Evolutionary conservation across 1,140 invertebrate species (phyloP).

Genomic region (Trinorchestia longiramus): DNA sequence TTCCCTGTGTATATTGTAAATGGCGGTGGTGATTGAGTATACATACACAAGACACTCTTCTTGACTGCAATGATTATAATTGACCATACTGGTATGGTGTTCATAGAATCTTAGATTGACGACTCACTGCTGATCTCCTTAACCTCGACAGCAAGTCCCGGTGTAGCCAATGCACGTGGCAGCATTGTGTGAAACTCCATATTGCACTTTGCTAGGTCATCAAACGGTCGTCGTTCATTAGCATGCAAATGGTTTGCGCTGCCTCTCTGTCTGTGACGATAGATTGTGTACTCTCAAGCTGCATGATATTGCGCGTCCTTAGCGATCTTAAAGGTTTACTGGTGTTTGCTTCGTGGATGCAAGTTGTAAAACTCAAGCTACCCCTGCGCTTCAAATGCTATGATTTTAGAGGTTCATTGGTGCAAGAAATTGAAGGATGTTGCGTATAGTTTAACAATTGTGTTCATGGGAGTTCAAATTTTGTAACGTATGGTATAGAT

Average conservation of each 20-base stretch:
- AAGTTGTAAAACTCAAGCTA: background rate
- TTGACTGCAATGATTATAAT: no score
- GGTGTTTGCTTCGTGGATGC: background rate
- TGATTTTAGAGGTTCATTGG: no score
- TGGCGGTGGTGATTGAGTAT: no score
- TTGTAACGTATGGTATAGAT: no score
- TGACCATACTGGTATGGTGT: background rate
- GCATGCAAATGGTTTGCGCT: background rate
- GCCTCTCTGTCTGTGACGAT: background rate
- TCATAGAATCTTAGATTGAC: background rate
- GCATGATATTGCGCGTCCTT: background rate
- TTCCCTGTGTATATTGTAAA: no score
- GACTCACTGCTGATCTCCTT: background rate
- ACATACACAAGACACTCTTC: no score
- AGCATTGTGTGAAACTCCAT: background rate
- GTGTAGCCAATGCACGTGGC: background rate
- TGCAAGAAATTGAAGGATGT: background rate
- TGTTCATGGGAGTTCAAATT: no score
- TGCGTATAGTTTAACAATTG: no score
- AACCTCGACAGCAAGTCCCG: background rate
- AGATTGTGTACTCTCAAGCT: background rate
- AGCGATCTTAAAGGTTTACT: background rate
- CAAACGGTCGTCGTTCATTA: slow-evolving; percentile 6
- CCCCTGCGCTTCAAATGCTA: background rate
- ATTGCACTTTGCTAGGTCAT: background rate